Evolutionary conservation across 2,797 vertebrate species (phyloP).

Genomic region (Acrossocheilus wenchowensis): DNA sequence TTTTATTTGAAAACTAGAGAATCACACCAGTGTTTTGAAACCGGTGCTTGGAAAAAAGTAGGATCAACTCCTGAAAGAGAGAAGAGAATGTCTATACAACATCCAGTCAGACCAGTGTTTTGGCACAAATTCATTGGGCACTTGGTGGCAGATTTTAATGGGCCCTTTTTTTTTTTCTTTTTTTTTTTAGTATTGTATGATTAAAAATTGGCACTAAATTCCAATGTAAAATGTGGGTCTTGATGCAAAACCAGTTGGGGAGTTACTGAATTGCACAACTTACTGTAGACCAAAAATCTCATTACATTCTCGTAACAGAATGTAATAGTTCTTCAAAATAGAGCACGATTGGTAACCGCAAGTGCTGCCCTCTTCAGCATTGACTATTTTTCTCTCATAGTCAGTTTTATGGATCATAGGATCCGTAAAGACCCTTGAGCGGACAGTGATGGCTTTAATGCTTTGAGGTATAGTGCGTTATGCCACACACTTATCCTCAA

Average conservation of each 20-base stretch:
- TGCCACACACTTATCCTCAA: conserved; percentile 24
- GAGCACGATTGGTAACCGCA: background rate
- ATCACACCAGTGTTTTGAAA: background rate
- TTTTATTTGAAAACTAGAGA: background rate
- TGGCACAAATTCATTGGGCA: background rate
- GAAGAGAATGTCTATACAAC: background rate
- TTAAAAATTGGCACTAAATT: background rate
- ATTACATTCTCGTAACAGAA: background rate
- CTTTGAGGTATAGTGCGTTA: conserved; percentile 29
- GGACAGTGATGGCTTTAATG: conserved; percentile 1
- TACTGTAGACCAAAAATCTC: background rate
- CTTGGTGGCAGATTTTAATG: background rate
- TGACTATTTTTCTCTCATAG: background rate
- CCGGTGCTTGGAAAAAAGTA: background rate
- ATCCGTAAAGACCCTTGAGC: background rate
- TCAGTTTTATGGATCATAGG: conserved; percentile 1
- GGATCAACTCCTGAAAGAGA: background rate
- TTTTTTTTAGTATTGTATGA: background rate
- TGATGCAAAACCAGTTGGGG: background rate
- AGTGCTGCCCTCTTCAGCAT: background rate
- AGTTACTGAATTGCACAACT: background rate
- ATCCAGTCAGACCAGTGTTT: background rate
- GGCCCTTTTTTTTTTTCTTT: background rate
- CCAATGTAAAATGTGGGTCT: background rate
- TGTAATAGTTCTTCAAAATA: background rate